Evolutionary conservation across 2,888 invertebrate genomes (phyloP).

Genomic region (Lymantria dispar): DNA sequence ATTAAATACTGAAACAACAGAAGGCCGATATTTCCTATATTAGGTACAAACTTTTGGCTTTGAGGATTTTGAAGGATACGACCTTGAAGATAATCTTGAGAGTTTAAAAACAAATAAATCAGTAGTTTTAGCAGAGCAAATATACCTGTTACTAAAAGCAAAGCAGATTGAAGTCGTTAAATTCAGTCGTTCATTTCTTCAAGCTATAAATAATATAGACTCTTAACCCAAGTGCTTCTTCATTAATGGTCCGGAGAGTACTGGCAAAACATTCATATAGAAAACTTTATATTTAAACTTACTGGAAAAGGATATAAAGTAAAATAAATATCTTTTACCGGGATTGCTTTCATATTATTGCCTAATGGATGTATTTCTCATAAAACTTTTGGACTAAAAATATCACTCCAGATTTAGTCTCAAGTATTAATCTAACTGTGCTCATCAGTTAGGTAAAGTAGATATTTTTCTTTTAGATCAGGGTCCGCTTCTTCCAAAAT

Average conservation of each 20-base stretch:
- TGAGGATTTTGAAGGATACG: constrained; percentile 4
- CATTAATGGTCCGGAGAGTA: neutral
- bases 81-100: neutral
- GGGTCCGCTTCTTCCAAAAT: constrained; percentile 15
- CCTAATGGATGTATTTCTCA: constrained; percentile 13
- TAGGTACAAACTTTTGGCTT: constrained; percentile 16
- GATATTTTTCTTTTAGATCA: constrained; percentile 6
- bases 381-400: constrained; percentile 15
- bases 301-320: neutral
- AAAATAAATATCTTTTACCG: neutral
- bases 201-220: constrained; percentile 7
- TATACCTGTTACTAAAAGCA: constrained; percentile 14
- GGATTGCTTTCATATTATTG: constrained; percentile 6
- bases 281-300: neutral
- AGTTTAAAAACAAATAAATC: constrained; percentile 1
- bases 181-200: constrained; percentile 3
- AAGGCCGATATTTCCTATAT: constrained; percentile 15
- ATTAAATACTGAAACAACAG: constrained; percentile 14
- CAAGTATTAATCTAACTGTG: constrained; percentile 9
- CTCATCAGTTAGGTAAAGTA: constrained; percentile 11
- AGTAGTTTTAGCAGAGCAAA: constrained; percentile 5
- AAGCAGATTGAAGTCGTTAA: constrained; percentile 14
- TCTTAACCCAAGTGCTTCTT: constrained; percentile 1
- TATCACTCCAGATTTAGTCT: constrained; percentile 13
- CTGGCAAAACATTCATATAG: neutral